These are phyloP conservation scores for Jordanella pulchra DNA, from an alignment of 2,797 vertebrate species.

Conservation along the genomic window DNA sequence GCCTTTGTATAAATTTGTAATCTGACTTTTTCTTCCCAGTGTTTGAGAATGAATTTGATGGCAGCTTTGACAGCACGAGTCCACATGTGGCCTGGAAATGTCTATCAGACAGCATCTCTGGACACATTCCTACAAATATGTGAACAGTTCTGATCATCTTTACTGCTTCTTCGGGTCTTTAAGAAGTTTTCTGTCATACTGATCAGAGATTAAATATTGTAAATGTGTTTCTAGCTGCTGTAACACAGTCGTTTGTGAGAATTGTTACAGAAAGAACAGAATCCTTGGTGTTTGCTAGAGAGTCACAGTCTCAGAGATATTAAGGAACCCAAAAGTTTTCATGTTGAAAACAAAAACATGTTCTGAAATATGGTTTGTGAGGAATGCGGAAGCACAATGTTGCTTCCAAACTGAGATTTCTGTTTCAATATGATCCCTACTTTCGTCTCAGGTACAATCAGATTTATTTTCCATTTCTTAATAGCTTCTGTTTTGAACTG, in stretches of 20 bases:
- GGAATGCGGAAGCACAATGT: no score
- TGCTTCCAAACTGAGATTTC: no score
- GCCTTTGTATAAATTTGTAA: constrained; percentile 40
- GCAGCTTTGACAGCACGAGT: constrained; percentile 8
- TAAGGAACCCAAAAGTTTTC: neutral
- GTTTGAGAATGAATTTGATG: constrained; percentile 10
- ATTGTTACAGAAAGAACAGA: no score
- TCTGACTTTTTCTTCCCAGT: constrained; percentile 20
- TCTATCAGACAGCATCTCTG: constrained; percentile 40
- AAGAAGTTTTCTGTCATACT: neutral
- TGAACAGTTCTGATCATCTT: neutral
- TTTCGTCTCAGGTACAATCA: no score
- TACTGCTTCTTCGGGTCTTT: neutral
- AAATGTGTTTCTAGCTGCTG: neutral
- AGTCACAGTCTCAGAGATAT: neutral
- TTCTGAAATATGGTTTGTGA: no score
- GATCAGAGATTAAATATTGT: neutral
- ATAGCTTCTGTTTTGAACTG: no score
- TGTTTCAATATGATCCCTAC: no score
- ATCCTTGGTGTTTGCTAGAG: neutral
- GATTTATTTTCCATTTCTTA: no score
- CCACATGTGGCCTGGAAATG: constrained; percentile 58
- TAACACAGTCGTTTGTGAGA: neutral
- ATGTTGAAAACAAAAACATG: neutral
- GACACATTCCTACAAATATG: neutral